A percentile compares a stretch with the other conserved stretches of the same genome.
Evolutionary conservation across 2,113 vertebrate species (phyloP).

Genomic region (Pseudopipra pipra): DNA sequence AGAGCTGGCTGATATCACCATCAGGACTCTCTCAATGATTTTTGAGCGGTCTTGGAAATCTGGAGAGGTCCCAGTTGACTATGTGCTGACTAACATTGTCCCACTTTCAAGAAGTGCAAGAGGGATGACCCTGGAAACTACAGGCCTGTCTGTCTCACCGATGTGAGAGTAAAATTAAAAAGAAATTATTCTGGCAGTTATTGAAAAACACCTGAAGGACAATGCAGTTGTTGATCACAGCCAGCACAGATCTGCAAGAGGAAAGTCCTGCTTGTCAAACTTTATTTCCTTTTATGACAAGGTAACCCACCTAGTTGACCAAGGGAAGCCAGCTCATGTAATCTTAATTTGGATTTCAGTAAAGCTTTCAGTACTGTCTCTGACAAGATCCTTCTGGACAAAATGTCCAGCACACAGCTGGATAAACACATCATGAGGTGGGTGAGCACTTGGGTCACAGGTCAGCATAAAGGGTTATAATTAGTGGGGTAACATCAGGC

Average conservation of each 20-base stretch:
- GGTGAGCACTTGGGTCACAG: accelerated
- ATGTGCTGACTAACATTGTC: background rate
- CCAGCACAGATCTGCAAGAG: background rate
- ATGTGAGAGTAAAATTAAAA: background rate
- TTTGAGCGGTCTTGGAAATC: background rate
- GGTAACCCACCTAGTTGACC: background rate
- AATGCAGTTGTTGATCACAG: background rate
- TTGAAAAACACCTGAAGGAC: background rate
- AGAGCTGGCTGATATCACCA: background rate
- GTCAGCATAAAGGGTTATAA: background rate
- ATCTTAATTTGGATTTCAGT: background rate
- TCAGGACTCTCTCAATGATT: background rate
- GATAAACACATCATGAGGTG: background rate
- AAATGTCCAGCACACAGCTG: background rate
- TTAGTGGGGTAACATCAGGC: background rate
- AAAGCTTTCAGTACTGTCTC: background rate
- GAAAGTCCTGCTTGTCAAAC: background rate
- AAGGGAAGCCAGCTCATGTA: background rate
- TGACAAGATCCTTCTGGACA: background rate
- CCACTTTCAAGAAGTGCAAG: background rate
- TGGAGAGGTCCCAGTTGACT: background rate
- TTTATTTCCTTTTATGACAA: background rate
- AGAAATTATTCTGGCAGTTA: background rate
- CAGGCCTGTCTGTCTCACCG: background rate
- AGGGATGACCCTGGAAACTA: background rate